Base-by-base conservation (phyloP, 2,797 vertebrate genomes). In the Rachycentron canadum region DNA sequence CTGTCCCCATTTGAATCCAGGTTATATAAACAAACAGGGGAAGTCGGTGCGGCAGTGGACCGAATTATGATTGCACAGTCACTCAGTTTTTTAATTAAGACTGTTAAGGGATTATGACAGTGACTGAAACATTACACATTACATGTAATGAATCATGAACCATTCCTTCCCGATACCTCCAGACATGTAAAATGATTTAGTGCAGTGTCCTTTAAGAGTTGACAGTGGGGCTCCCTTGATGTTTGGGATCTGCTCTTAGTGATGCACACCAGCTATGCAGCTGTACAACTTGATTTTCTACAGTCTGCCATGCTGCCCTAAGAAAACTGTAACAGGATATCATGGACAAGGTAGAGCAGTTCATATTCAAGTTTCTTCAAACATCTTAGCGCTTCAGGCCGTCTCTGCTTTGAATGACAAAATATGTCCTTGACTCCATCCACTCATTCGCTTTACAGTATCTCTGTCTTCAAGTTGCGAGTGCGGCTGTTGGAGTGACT, bases 21-120 rank as follows among this genome's bases (percentile, higher is more conserved):
- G 76, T 88, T 89, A 84, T 49, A 82, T 66, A 84, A 90, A 90
- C 77, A 91, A 90, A 88, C 61, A 73, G 69, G 63, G 68, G 58
- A 68, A 1, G 55, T 55, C 45, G 58, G 61, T 81, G 81, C 70
- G 1, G 58, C 63, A 81, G 86, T 73, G 55, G 81, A 87, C 75
- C 52, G 30, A 66, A 79, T 83, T 79, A 62, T 62, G 78, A 89
- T 79, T 77, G 56, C 69, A 21, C 57, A 84, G 83, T 88, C 81
- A 73, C 69, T 88, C 85, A 81, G 64, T 66, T 71, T 82, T 86
- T 91, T 92, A 92, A 94, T 93, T 90, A 91, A 91, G 81, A 84
- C 67, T 73, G 79, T 91, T 89, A 89, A 92, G 76, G 34, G 79
- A 78, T 85, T 89, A 83, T 83, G 88, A 90, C 88, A 72, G 79